Percentiles rank a stretch among this genome's conserved stretches.
phyloP scores from a whole-genome alignment of 2,888 invertebrate genomes.

The Lepeophtheirus nordmannii region DNA sequence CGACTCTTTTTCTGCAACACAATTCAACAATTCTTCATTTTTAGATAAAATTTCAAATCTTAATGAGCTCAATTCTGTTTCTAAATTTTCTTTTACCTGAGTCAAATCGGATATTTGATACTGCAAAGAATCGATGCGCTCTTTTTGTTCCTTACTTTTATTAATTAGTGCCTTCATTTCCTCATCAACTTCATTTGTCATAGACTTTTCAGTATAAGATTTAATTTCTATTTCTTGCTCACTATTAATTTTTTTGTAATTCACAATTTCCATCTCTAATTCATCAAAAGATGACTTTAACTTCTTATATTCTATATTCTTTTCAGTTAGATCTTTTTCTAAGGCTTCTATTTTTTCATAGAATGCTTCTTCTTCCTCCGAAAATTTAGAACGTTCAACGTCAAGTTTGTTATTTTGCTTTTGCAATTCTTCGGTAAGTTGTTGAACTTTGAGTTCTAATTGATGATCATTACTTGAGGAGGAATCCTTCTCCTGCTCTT shows the following conservation, averaged over 20 bases:
- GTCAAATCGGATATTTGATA: not conserved
- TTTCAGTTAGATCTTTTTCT: not conserved
- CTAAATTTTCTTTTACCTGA: too few relatives aligned
- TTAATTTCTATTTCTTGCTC: not conserved
- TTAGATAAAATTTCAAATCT: not conserved
- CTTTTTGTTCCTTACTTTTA: not conserved
- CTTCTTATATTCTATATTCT: not conserved
- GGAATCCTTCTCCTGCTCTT: constrained; percentile 5
- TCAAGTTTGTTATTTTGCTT: not conserved
- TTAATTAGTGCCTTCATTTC: not conserved
- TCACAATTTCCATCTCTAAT: not conserved
- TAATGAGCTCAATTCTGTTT: too few relatives aligned
- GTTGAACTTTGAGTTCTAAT: not conserved
- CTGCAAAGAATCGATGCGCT: not conserved
- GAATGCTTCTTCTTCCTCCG: not conserved
- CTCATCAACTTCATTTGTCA: not conserved
- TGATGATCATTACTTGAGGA: not conserved
- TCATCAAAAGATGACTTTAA: not conserved
- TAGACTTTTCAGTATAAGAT: not conserved
- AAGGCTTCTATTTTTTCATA: constrained; percentile 1
- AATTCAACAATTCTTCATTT: not conserved
- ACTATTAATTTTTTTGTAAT: not conserved
- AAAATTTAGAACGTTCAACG: not conserved
- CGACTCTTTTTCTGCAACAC: not conserved
- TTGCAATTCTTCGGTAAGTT: not conserved